Base-by-base conservation (phyloP, 2,797 vertebrate genomes). In the Myripristis murdjan region DNA sequence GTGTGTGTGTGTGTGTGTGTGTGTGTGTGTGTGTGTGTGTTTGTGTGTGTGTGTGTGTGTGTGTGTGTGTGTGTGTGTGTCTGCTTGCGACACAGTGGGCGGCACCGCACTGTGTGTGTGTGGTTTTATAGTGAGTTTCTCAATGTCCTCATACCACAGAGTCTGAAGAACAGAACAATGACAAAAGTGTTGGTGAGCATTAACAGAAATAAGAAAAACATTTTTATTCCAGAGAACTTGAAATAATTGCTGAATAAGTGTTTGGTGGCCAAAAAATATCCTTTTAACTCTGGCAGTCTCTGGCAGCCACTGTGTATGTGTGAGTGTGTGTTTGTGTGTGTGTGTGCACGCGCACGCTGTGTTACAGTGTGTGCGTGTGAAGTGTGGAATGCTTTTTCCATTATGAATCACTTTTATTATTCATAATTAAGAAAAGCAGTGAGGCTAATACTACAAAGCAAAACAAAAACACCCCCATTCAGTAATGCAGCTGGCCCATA, bases 331-430 rank as follows among this genome's bases (percentile, higher is more conserved):
- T n/a, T n/a, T 26, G 14, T 28, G 37, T 23, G 11, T 39, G 62
- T 53, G 72, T 24, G 22, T 43, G 22, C 24, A 82, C 77, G 55
- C 74, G 70, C 85, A 59, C 85, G 71, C 3, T 84, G n/a, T n/a
- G n/a, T n/a, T n/a, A n/a, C n/a, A n/a, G 47, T 75, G 15, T 77
- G 77, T 78, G 81, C 43, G 39, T 88, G 78, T 85, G 87, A 87
- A 81, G 77, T 82, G 23, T 69, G 53, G 77, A 82, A 82, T 78
- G 74, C 49, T 87, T 89, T 88, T 92, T 89, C 88, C 88, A 79
- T 86, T 87, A 85, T 87, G 80, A 87, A 87, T 90, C 83, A 88
- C 83, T 90, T 91, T 86, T 91, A 87, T 91, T 84, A 87, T 87
- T 89, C 88, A 83, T 88, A 90, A 91, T 91, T 85, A 88, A 84